Conservation (phyloP, 1,140 invertebrate species). For the Atta texana region DNA sequence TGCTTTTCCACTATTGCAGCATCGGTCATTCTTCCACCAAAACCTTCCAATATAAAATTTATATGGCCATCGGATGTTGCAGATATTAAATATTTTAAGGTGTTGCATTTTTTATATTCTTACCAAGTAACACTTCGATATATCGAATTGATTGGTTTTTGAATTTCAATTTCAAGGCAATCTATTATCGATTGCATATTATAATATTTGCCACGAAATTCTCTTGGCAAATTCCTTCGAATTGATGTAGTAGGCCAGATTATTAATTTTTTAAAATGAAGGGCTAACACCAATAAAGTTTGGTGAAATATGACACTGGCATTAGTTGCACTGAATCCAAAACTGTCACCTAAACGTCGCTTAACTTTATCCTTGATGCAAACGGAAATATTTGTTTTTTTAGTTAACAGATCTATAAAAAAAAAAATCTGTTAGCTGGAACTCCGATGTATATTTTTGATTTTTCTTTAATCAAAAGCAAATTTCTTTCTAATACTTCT, state of each 20-base stretch:
- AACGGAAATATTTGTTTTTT: background rate
- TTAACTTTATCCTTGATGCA: background rate
- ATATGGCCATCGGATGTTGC: background rate
- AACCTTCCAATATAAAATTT: conserved; percentile 1
- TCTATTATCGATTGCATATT: background rate
- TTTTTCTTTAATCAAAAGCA: background rate
- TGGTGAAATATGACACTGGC: background rate
- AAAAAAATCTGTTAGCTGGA: background rate
- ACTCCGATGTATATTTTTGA: background rate
- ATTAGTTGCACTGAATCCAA: background rate
- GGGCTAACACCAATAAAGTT: background rate
- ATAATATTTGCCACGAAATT: background rate
- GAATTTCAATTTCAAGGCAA: background rate
- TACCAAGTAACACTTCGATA: too few relatives aligned
- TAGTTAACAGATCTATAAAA: background rate
- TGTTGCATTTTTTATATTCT: too few relatives aligned
- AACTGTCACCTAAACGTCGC: background rate
- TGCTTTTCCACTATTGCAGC: background rate
- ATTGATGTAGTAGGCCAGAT: too few relatives aligned
- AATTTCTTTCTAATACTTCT: too few relatives aligned
- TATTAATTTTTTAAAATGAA: too few relatives aligned
- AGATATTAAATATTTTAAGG: background rate
- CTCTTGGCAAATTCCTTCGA: background rate
- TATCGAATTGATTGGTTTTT: too few relatives aligned
- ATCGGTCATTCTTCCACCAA: background rate